These are phyloP conservation scores for Gymnodraco acuticeps DNA, from an alignment of 2,797 vertebrate species.

Conservation along the genomic window DNA sequence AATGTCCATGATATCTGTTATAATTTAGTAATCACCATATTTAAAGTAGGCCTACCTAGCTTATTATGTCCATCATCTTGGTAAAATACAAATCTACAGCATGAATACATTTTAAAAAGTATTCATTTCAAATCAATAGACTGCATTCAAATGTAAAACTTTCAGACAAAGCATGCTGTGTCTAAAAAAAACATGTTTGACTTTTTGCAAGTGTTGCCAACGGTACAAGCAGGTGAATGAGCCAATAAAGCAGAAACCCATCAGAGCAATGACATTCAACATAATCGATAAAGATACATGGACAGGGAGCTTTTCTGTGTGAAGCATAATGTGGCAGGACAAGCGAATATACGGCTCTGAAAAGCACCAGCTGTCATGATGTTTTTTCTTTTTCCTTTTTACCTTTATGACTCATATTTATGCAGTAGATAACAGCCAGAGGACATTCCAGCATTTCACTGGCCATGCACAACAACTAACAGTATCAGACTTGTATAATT, in stretches of 20 bases:
- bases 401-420: slow-evolving; percentile 32
- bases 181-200: neutral
- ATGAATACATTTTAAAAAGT: slow-evolving; percentile 4
- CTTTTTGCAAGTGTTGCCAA: neutral
- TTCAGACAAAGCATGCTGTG: neutral
- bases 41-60: neutral
- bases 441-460: slow-evolving; percentile 5
- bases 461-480: neutral
- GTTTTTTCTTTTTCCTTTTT: slow-evolving; percentile 5
- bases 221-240: neutral
- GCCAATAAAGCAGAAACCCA: slow-evolving; percentile 7
- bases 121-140: neutral
- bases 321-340: slow-evolving; percentile 14
- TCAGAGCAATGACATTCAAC: slow-evolving; percentile 31
- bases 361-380: neutral
- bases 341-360: neutral
- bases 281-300: slow-evolving; percentile 51
- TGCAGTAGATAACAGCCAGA: slow-evolving; percentile 4
- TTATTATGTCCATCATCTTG: neutral
- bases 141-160: neutral
- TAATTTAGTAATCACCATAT: too few species aligned
- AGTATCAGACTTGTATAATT: slow-evolving; percentile 21
- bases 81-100: too few species aligned
- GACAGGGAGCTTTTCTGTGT: neutral
- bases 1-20: neutral